phyloP scores from a whole-genome alignment of 2,888 invertebrate genomes.

The Apamea anceps region DNA sequence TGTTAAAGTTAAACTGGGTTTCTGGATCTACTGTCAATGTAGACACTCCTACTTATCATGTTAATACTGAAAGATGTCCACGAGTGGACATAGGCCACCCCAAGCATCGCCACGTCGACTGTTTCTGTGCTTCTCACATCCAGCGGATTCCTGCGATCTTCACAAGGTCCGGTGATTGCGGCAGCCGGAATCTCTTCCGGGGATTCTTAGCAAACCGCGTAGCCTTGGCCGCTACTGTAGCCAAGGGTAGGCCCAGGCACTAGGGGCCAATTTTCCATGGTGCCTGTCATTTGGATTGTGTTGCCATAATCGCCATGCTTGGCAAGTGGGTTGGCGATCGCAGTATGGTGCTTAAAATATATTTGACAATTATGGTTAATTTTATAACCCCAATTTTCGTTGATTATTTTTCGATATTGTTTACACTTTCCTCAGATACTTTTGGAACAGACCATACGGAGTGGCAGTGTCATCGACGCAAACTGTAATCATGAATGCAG shows the following conservation, averaged over 20 bases:
- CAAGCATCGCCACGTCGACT: background rate
- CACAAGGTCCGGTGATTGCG: background rate
- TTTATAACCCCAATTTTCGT: too few relatives aligned
- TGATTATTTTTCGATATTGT: too few relatives aligned
- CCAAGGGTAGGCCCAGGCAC: background rate
- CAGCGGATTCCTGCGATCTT: background rate
- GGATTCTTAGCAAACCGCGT: too few relatives aligned
- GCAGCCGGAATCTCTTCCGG: too few relatives aligned
- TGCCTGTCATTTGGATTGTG: background rate
- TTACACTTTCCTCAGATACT: too few relatives aligned
- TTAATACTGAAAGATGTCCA: background rate
- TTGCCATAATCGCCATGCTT: background rate
- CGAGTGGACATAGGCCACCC: background rate
- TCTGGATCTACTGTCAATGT: background rate
- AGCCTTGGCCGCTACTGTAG: background rate
- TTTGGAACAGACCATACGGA: too few relatives aligned
- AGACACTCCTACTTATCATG: background rate
- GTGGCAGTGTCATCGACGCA: too few relatives aligned
- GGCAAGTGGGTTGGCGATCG: background rate
- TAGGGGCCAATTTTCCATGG: background rate
- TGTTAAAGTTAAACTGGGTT: background rate
- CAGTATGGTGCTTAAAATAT: background rate
- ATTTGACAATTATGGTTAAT: too few relatives aligned
- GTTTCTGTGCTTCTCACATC: fast-evolving
- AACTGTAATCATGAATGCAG: too few relatives aligned